A percentile compares a stretch with the other conserved stretches of the same genome.
Evolutionary conservation across 2,113 vertebrate genomes (phyloP).

Genomic region (Paralichthys olivaceus): DNA sequence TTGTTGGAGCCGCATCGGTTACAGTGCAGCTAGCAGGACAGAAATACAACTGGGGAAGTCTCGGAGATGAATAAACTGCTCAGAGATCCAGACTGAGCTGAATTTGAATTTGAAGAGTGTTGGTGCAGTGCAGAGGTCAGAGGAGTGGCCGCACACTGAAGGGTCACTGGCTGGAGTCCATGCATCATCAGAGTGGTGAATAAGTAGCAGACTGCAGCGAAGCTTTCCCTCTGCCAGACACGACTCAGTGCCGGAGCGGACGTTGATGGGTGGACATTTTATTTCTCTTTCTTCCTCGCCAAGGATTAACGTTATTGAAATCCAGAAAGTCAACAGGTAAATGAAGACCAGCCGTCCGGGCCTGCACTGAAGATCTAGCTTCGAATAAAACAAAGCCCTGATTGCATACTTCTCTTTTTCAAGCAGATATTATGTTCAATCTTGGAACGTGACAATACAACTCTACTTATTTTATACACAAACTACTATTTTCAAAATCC

Average conservation of each 20-base stretch:
- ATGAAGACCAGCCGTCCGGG: background rate
- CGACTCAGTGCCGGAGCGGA: background rate
- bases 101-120: background rate
- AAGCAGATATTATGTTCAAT: background rate
- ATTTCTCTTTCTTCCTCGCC: background rate
- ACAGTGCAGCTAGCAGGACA: conserved; percentile 16
- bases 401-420: too few relatives aligned
- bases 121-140: background rate
- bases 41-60: background rate
- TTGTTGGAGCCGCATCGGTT: conserved; percentile 26
- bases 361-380: background rate
- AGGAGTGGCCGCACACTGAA: background rate
- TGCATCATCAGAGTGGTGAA: background rate
- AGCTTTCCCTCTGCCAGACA: background rate
- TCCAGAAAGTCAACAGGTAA: background rate
- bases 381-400: background rate
- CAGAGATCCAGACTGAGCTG: background rate
- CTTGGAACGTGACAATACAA: background rate
- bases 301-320: background rate
- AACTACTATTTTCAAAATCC: too few relatives aligned
- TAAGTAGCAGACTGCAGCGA: background rate
- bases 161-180: conserved; percentile 7
- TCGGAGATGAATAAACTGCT: background rate
- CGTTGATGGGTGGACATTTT: too few relatives aligned
- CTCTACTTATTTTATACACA: too few relatives aligned